Evolutionary conservation across 2,888 invertebrate species (phyloP).

Genomic region (Schrankia costaestrigalis): DNA sequence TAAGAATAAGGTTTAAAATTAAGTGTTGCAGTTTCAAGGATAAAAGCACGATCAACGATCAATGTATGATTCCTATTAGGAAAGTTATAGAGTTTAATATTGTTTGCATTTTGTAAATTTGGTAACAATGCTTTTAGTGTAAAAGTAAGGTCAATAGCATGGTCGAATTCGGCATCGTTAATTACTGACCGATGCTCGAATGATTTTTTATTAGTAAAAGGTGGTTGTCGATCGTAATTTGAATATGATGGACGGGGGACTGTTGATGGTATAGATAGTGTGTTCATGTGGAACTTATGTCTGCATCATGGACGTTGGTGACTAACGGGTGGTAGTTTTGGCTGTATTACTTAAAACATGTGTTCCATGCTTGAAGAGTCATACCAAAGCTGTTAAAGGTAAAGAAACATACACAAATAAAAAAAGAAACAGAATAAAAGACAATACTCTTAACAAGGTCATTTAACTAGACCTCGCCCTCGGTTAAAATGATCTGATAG

Average conservation of each 20-base stretch:
- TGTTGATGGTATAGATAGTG: slow-evolving; percentile 26
- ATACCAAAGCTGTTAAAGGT: too few species aligned
- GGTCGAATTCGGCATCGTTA: slow-evolving; percentile 70
- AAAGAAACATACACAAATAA: too few species aligned
- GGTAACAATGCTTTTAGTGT: slow-evolving; percentile 55
- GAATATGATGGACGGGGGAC: slow-evolving; percentile 33
- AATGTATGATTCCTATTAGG: slow-evolving; percentile 54
- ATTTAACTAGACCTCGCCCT: too few species aligned
- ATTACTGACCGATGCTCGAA: slow-evolving; percentile 55
- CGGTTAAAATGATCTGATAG: too few species aligned
- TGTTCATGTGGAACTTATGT: slow-evolving; percentile 19
- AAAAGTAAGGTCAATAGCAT: slow-evolving; percentile 68
- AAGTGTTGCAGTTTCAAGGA: slow-evolving; percentile 41
- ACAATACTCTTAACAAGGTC: too few species aligned
- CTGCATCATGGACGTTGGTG: too few species aligned
- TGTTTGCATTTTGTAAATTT: slow-evolving; percentile 37
- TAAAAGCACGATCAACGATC: slow-evolving; percentile 41
- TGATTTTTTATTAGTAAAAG: slow-evolving; percentile 42
- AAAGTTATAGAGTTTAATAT: slow-evolving; percentile 49
- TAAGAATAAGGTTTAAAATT: slow-evolving; percentile 29
- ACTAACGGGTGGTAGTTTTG: too few species aligned
- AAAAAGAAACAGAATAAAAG: too few species aligned
- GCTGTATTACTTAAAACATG: too few species aligned
- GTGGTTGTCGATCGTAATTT: slow-evolving; percentile 37
- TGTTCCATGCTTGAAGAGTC: too few species aligned